These are phyloP conservation scores for Dinoponera quadriceps DNA, from an alignment of 1,140 invertebrate genomes.

Conservation along the genomic window DNA sequence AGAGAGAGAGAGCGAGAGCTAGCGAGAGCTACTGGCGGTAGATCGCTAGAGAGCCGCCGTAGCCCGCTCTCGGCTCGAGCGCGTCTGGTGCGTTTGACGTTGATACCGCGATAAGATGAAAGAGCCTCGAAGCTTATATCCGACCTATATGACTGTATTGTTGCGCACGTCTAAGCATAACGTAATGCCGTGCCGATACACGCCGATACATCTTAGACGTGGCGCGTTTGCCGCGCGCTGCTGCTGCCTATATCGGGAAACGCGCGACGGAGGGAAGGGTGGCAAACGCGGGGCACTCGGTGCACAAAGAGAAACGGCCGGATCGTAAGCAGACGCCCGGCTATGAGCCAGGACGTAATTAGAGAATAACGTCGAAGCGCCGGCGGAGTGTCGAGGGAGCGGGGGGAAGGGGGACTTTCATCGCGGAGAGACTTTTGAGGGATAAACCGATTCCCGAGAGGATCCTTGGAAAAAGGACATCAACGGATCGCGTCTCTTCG, in stretches of 20 bases:
- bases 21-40: slow-evolving; percentile 24
- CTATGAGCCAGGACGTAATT: slow-evolving; percentile 27
- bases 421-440: neutral
- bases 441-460: neutral
- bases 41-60: slow-evolving; percentile 32
- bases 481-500: too few species aligned
- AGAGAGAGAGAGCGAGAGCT: slow-evolving; percentile 72
- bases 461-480: slow-evolving; percentile 5
- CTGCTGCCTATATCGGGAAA: slow-evolving; percentile 34
- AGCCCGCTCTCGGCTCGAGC: slow-evolving; percentile 15
- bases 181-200: slow-evolving; percentile 82
- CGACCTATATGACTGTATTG: slow-evolving; percentile 83
- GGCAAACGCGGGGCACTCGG: slow-evolving; percentile 27
- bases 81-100: slow-evolving; percentile 85
- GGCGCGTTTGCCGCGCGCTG: slow-evolving; percentile 47
- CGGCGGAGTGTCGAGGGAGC: slow-evolving; percentile 3
- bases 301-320: slow-evolving; percentile 58
- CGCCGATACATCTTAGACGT: slow-evolving; percentile 72
- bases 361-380: slow-evolving; percentile 50
- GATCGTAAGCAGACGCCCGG: slow-evolving; percentile 41
- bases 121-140: slow-evolving; percentile 84
- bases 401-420: neutral
- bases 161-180: slow-evolving; percentile 84
- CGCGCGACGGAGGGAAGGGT: neutral
- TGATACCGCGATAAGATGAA: slow-evolving; percentile 86